Percentiles rank a stretch among this genome's conserved stretches.
phyloP scores from a whole-genome alignment of 2,797 vertebrate genomes.

The Myotis pilosus region DNA sequence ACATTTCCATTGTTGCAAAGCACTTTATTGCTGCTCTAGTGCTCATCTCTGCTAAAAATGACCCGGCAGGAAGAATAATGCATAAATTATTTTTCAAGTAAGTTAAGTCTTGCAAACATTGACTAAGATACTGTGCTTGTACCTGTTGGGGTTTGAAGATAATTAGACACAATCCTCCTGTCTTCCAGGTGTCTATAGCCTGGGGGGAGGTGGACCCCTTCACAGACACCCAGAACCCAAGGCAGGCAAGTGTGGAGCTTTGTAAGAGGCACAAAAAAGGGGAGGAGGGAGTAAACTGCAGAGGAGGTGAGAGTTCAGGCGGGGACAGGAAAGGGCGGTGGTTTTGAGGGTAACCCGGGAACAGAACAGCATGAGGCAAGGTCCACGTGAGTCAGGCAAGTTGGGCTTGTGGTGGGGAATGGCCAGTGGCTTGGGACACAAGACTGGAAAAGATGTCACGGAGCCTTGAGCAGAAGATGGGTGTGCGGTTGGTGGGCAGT shows the following conservation, averaged over 20 bases:
- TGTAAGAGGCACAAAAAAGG: background rate
- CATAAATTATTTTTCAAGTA: background rate
- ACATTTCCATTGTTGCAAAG: background rate
- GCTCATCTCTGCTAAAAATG: background rate
- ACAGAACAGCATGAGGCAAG: background rate
- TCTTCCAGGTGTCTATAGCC: background rate
- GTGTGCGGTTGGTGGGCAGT: background rate
- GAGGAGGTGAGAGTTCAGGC: background rate
- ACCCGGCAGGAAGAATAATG: background rate
- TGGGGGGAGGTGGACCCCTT: background rate
- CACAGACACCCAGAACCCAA: background rate
- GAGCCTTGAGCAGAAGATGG: background rate
- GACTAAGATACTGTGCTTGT: background rate
- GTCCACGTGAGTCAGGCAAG: background rate
- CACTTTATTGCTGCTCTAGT: background rate
- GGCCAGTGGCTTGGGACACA: background rate
- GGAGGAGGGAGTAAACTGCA: background rate
- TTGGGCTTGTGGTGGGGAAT: background rate
- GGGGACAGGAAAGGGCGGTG: background rate
- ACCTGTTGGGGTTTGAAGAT: background rate
- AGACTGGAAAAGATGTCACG: background rate
- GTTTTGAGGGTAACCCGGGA: background rate
- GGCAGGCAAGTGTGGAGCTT: background rate
- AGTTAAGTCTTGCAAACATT: background rate
- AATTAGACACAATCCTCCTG: background rate